Percentiles rank a stretch among this genome's conserved stretches.
These are phyloP conservation scores for Temnothorax curvispinosus DNA, from an alignment of 1,140 invertebrate species.

Conservation along the genomic window DNA sequence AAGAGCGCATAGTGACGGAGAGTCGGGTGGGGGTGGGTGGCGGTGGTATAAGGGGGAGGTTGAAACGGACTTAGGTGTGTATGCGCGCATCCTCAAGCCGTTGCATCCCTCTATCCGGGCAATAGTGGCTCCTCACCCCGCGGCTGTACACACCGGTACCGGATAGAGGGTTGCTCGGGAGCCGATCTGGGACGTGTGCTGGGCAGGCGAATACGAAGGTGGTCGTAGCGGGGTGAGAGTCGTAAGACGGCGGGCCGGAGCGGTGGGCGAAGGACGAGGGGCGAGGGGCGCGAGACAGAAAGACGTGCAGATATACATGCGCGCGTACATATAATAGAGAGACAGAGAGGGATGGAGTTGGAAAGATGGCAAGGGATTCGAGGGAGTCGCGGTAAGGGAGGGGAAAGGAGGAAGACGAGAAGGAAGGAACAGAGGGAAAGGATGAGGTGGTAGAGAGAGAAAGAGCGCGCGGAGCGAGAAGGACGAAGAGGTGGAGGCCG, in stretches of 20 bases:
- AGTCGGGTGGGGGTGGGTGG: constrained; percentile 19
- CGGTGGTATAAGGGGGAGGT: constrained; percentile 39
- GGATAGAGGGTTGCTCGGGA: constrained; percentile 74
- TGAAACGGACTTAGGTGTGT: constrained; percentile 62
- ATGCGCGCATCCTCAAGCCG: constrained; percentile 67
- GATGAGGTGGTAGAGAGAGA: constrained; percentile 56
- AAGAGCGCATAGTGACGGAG: constrained; percentile 59
- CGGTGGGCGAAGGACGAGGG: constrained; percentile 32
- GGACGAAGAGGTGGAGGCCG: constrained; percentile 50
- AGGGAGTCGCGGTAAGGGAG: constrained; percentile 51
- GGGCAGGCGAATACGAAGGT: constrained; percentile 75
- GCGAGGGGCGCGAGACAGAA: constrained; percentile 60
- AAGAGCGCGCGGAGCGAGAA: constrained; percentile 52
- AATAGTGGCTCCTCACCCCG: constrained; percentile 24
- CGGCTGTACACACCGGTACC: constrained; percentile 68
- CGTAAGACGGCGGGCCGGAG: constrained; percentile 65
- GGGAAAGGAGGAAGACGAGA: constrained; percentile 58
- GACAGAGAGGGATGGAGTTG: constrained; percentile 67
- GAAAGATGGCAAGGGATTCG: constrained; percentile 61
- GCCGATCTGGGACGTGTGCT: constrained; percentile 79
- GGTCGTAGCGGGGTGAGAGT: constrained; percentile 69
- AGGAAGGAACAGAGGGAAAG: constrained; percentile 60
- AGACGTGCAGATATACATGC: constrained; percentile 67
- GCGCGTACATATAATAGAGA: constrained; percentile 66
- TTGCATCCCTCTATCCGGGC: constrained; percentile 72